Evolutionary conservation across 1,140 invertebrate genomes (phyloP).

Genomic region (Drosophila pandora): DNA sequence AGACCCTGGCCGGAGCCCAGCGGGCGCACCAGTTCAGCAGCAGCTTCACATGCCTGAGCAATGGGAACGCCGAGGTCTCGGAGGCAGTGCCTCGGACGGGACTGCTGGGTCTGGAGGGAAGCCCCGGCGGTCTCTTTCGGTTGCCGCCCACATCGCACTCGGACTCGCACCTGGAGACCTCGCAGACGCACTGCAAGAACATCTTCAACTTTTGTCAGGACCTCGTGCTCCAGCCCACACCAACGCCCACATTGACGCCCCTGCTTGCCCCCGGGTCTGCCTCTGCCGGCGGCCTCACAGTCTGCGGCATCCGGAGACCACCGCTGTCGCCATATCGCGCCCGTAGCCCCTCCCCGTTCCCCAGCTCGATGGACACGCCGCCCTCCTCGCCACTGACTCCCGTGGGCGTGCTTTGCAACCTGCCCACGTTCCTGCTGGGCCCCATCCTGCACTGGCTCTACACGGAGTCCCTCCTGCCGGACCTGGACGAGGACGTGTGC

Average conservation of each 20-base stretch:
- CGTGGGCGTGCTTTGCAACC: conserved; percentile 69
- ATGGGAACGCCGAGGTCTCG: conserved; percentile 37
- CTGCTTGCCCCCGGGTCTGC: conserved; percentile 12
- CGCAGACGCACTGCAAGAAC: conserved; percentile 65
- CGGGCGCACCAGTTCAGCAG: conserved; percentile 65
- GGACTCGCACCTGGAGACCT: conserved; percentile 71
- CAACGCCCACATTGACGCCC: conserved; percentile 5
- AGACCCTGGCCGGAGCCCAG: conserved; percentile 11
- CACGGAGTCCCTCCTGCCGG: conserved; percentile 86
- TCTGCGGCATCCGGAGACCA: conserved; percentile 66
- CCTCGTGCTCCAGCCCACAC: conserved; percentile 58
- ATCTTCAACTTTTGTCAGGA: conserved; percentile 82
- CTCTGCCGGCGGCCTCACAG: conserved; percentile 12
- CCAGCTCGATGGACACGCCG: conserved; percentile 75
- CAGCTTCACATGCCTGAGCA: conserved; percentile 74
- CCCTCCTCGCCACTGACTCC: conserved; percentile 79
- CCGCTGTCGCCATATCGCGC: conserved; percentile 75
- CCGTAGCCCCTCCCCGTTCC: conserved; percentile 74
- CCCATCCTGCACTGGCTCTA: conserved; percentile 87
- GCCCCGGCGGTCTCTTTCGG: conserved; percentile 41
- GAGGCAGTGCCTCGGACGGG: conserved; percentile 3
- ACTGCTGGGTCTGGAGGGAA: conserved; percentile 28
- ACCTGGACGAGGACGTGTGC: conserved; percentile 85
- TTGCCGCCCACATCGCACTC: conserved; percentile 63
- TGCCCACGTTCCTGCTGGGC: conserved; percentile 86